Base-by-base conservation (phyloP, 2,113 vertebrate genomes). In the Pteruthius melanotis region DNA sequence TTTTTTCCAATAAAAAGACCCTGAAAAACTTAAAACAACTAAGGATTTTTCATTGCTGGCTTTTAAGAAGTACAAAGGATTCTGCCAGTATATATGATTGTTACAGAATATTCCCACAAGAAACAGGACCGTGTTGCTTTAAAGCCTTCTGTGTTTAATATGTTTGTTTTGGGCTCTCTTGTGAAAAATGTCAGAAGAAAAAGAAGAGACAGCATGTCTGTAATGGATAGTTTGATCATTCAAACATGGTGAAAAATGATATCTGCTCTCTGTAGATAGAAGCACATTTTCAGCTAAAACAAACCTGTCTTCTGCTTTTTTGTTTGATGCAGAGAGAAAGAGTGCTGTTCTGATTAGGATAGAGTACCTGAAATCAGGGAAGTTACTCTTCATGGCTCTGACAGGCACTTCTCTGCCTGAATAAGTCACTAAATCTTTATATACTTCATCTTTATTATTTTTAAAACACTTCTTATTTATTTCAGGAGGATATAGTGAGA, bases 81-180 rank as follows among this genome's bases (percentile, higher is more conserved):
- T 94, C 86, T 95, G 59, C 27, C 65, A 37, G 7, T 69, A 23
- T 68, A 27, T 47, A 3, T 68, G 66, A 63, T 44, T 78, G 74
- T 37, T 75, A 44, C 35, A 89, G 83, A 91, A 90, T 83, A 84
- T 83, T 96, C 94, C 91, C 86, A 85, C n/a, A 78, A 86, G 76
- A 72, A 94, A 66, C 26, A 42, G 23, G 61, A 52, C 50, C 54
- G 52, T 5, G 28, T 49, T 75, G 47, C 87, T 91, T 57, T 57
- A 39, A 94, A 87, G 40, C 44, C 68, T 72, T 90, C 77, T 74
- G 7, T 68, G 63, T 90, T 66, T 90, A 91, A 79, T 33, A 33
- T 76, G 77, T 87, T 96, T 97, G 95, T 79, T 94, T 94, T 40
- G 61, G 66, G 42, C 28, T 96, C 83, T 92, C 61, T 61, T 52